Percentiles rank a stretch among this genome's conserved stretches.
These are phyloP conservation scores for Scaptomyza polygonia DNA, from an alignment of 2,888 invertebrate genomes.

Conservation along the genomic window DNA sequence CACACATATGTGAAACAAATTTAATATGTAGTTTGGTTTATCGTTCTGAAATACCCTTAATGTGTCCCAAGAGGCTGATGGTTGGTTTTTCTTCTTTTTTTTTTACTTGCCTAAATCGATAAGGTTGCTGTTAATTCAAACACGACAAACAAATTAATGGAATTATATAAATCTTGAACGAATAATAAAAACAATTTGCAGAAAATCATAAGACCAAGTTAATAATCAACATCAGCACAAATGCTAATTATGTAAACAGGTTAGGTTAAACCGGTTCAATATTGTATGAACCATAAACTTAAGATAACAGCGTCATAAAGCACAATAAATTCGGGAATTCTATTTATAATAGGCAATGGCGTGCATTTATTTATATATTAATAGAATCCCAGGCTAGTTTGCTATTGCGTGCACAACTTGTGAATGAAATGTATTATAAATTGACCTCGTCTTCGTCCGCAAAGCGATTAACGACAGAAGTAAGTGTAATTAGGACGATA, in stretches of 20 bases:
- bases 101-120: constrained; percentile 2
- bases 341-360: constrained; percentile 42
- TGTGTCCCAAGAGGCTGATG: constrained; percentile 20
- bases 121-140: constrained; percentile 10
- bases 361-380: constrained; percentile 49
- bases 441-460: constrained; percentile 16
- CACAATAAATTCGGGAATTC: constrained; percentile 22
- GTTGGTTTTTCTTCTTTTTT: background rate
- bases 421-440: constrained; percentile 14
- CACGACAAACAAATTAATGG: no score
- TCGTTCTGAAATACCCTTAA: constrained; percentile 51
- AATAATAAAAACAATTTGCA: background rate
- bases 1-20: constrained; percentile 16
- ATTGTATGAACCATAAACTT: background rate
- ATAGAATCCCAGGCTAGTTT: background rate
- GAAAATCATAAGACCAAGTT: background rate
- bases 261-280: background rate
- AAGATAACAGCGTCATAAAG: no score
- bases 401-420: constrained; percentile 32
- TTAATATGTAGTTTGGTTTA: constrained; percentile 23
- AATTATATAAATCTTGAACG: no score
- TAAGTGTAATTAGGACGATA: constrained; percentile 21
- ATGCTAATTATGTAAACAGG: background rate
- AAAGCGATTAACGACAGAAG: constrained; percentile 7
- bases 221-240: background rate